Evolutionary conservation across 2,113 vertebrate species (phyloP), one percentile per base, ranked within the genome.

Genomic region (Nanger granti): DNA sequence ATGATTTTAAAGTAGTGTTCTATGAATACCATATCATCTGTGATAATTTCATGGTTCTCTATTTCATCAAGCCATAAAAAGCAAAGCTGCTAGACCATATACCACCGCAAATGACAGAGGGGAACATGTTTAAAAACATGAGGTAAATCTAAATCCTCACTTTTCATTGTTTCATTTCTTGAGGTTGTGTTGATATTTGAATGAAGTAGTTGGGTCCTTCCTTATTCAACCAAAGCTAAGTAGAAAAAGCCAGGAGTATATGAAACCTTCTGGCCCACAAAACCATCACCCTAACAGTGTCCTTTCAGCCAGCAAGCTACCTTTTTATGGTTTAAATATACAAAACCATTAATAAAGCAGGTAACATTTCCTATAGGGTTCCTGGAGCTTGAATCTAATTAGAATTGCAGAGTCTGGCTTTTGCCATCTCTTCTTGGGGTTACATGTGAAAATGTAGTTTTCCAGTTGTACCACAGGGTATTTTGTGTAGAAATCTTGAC

Each of bases 321-420:
- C 47, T 20, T 52, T 26, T 88, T 83, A 49, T 85, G 44, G 69
- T 95, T 94, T 87, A 73, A 34, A 24, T 60, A 24, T 34, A 85
- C 52, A 93, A 92, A 95, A 55, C 87, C 76, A 73, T 94, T 73
- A 62, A 44, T 87, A 97, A 93, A 96, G 87, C 73, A 85, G 87
- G 57, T 84, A 59, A 64, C 34, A 37, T 80, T 76, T 95, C 57
- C 80, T 55, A 92, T 92, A 34, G 0, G 0, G 0, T 97, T 22
- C 80, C 89, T 91, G 88, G 82, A 97, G 60, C 76, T 97, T 60
- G 60, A 96, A 59, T 96, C 37, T 87, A 90, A 87, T 86, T 0
- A 0, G 88, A 97, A 87, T 66, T 95, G 83, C 28, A 24, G 60
- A 84, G 26, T 87, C 37, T 57, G 52, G 31, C 29, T 95, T 93